Base-by-base conservation (phyloP, 2,797 vertebrate genomes). In the Lophotriccus pileatus region DNA sequence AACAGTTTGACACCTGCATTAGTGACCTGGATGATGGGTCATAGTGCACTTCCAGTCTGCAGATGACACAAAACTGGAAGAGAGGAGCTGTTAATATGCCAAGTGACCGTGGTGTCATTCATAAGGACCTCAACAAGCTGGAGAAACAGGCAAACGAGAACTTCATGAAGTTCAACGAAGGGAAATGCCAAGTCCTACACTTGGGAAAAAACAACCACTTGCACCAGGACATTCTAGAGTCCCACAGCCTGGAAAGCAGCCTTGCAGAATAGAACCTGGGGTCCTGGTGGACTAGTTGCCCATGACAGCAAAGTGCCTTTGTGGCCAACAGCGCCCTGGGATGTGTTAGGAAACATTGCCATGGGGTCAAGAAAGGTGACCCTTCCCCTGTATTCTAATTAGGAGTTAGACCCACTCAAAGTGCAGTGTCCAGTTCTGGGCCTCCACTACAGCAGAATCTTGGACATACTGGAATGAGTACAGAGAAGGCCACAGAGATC, bases 381-480 rank as follows among this genome's bases (percentile, higher is more conserved):
- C 28, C 50, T 68, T 46, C 17, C 24, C 18, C n/a, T 75, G 25
- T 20, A 3, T 8, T 78, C 32, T 20, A 41, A 41, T 8, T 5
- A 24, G 34, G 39, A 23, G 18, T 23, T 2, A 24, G 14, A 59
- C 7, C 21, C 47, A 72, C 7, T 30, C 8, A 0, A 49, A 77
- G 10, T 6, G 17, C 32, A 2, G 4, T 1, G 28, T 9, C 8
- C 13, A 18, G 36, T 32, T 83, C 11, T 56, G 32, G 6, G 23
- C 47, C 63, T 55, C 14, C 37, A 49, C 6, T 24, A 27, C 12
- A 37, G 47, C 14, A 56, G 22, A 59, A 28, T 36, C n/a, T 37
- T 1, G 23, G 58, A 56, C 21, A 34, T 1, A 14, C 10, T 5
- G 7, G 18, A n/a, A 24, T 0, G 2, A 44, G 12, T 5, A 6